Base-by-base conservation (phyloP, 2,888 invertebrate genomes). In the Tachina lurida region DNA sequence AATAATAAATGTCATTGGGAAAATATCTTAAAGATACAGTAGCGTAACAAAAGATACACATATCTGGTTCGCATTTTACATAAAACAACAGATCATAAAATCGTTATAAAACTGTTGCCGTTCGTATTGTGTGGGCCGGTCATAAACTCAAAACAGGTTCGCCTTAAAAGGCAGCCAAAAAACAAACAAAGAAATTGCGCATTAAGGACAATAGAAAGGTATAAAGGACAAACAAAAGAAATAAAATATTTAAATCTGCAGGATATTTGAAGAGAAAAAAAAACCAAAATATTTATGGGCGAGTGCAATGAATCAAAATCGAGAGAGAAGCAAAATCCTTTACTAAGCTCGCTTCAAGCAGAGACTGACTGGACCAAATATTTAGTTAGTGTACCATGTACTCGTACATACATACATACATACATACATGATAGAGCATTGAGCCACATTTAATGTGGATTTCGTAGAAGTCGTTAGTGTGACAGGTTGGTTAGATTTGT, bases 391-490 rank as follows among this genome's bases (percentile, higher is more conserved):
- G 74, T 22, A 3, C 31, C 31, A 31, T 70, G 17, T 3, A n/a
- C n/a, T n/a, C n/a, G n/a, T n/a, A n/a, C n/a, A n/a, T n/a, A n/a
- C n/a, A n/a, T n/a, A n/a, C n/a, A n/a, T n/a, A n/a, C n/a, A n/a
- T n/a, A n/a, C n/a, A n/a, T n/a, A 15, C 22, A 9, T 15, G n/a
- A 3, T 31, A 62, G 62, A 60, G 31, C 12, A 17, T 7, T n/a
- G 10, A 45, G n/a, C 31, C 39, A 43, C 56, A 19, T 54, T 43
- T 22, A 41, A 49, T 58, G 19, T 60, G 43, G 45, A 89, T 88
- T 91, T 91, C 91, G 91, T 88, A 90, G 92, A 91, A 92, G 91
- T 92, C 91, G 92, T 91, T 92, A 91, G 91, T 90, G 90, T 90
- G 91, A 91, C 90, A 91, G 91, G 90, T 92, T 92, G 90, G 90